Base-by-base conservation (phyloP, 2,888 invertebrate genomes). In the Beris chalybata region DNA sequence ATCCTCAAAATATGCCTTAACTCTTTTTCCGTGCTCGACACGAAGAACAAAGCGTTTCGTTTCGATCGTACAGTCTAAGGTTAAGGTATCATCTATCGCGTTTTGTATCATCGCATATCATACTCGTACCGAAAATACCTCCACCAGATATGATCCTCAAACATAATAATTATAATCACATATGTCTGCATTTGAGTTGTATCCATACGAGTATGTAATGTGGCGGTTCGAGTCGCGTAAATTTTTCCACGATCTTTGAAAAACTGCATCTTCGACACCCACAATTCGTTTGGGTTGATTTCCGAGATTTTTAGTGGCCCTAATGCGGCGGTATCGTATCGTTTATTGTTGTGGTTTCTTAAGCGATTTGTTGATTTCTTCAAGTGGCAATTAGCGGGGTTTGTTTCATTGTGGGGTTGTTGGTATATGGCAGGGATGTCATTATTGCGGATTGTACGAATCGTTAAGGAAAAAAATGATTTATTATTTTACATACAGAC, bases 131-230 rank as follows among this genome's bases (percentile, higher is more conserved):
- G 31, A 31, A 13, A 13, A 7, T 31, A 31, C 52, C 52, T 22
- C 29, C 15, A 13, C 6, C 48, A 38, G 38, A 61, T 61, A 50
- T 61, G 61, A 61, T 61, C 61, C 32, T 31, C 52, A 52, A 52
- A 64, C 45, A 61, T 69, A 66, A 69, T 69, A 69, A 66, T 69
- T 66, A 69, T 69, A 69, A 69, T 69, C 69, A 69, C 69, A 69
- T 69, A 65, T 64, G 69, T 61, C 69, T 64, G 66, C 66, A 66
- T 64, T 38, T 69, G 66, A 69, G 64, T 64, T 63, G 59, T 65
- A 53, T 44, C 59, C 38, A 38, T 38, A 38, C 22, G 22, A 22
- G 22, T 22, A 22, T 22, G 22, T 22, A 50, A 61, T 50, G 61
- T 50, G 50, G 52, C 61, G 7, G 9, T 22, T 7, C 38, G 38